These are phyloP conservation scores for Sceliomorpha sp. DNA, from an alignment of 2,888 invertebrate genomes.

Conservation along the genomic window DNA sequence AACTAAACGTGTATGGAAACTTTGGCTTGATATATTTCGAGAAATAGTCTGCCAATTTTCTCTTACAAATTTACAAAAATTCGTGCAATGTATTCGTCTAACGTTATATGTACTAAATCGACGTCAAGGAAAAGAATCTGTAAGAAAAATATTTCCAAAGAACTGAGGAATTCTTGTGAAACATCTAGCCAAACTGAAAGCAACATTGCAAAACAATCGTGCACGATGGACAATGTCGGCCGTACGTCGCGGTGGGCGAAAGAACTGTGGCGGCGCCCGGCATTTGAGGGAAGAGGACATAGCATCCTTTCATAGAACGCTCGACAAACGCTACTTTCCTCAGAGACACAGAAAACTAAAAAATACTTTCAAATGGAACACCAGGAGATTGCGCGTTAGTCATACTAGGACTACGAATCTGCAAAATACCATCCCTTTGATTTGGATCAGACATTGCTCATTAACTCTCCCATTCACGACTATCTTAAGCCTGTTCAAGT, in stretches of 20 bases:
- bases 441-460: too few relatives aligned
- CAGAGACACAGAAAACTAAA: slow-evolving; percentile 11
- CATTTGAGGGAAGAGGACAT: slow-evolving; percentile 65
- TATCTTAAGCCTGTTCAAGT: too few relatives aligned
- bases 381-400: not conserved
- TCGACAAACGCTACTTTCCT: slow-evolving; percentile 24
- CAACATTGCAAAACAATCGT: slow-evolving; percentile 45
- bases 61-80: slow-evolving; percentile 1
- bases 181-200: slow-evolving; percentile 38
- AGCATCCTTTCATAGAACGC: slow-evolving; percentile 28
- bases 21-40: not conserved
- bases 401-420: too few relatives aligned
- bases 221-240: slow-evolving; percentile 77
- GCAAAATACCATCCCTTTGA: too few relatives aligned
- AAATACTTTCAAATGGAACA: not conserved
- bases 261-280: slow-evolving; percentile 79
- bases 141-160: slow-evolving; percentile 20
- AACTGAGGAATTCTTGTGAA: slow-evolving; percentile 26
- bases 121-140: not conserved
- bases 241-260: slow-evolving; percentile 79
- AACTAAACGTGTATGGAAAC: too few relatives aligned
- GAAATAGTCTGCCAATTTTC: slow-evolving; percentile 7
- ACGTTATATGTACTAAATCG: not conserved
- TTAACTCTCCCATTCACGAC: too few relatives aligned
- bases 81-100: not conserved